Conservation (phyloP, 2,888 invertebrate genomes). For the Eilema depressum region DNA sequence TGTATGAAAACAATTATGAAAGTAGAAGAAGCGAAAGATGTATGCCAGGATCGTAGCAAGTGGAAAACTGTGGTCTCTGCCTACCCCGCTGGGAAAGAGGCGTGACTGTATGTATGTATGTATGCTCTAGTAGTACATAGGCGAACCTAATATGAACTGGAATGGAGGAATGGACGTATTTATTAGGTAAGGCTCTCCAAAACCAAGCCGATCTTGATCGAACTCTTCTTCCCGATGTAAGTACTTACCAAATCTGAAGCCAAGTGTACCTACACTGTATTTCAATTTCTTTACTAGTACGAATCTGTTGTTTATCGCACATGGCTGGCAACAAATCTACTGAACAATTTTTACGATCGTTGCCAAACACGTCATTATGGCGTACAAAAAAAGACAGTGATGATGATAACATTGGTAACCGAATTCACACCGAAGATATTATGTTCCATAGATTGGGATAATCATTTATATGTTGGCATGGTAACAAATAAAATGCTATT, state of each 20-base stretch:
- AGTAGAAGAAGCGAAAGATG: no score
- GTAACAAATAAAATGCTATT: background rate
- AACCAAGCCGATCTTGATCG: no score
- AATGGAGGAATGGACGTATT: no score
- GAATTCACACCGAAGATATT: background rate
- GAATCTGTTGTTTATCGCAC: background rate
- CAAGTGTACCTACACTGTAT: background rate
- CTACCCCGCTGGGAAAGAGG: no score
- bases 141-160: no score
- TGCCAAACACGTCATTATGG: conserved; percentile 13
- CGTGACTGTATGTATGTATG: no score
- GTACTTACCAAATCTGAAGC: background rate
- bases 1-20: no score
- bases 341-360: background rate
- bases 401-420: background rate
- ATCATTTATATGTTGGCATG: background rate
- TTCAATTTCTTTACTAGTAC: background rate
- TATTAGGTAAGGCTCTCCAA: no score
- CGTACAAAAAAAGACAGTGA: background rate
- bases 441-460: background rate
- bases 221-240: no score
- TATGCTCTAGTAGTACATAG: no score
- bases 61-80: no score
- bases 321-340: background rate
- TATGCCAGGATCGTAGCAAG: no score